Base-by-base conservation (phyloP, 2,888 invertebrate genomes). In the Cryptophagus acutangulus region DNA sequence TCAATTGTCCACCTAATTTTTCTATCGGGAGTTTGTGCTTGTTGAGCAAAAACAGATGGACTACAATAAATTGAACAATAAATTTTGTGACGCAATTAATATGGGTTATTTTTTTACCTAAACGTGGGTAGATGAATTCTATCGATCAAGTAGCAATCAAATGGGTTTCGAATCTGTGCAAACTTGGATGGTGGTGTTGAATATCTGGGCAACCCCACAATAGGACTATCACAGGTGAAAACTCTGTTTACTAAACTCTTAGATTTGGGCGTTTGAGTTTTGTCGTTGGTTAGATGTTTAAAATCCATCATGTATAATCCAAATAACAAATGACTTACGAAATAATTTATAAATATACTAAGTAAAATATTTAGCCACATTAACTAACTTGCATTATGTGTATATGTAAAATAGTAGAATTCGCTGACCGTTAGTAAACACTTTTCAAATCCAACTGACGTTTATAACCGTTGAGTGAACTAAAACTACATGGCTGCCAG, bases 1-100 rank as follows among this genome's bases (percentile, higher is more conserved):
- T 84, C 83, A 44, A 84, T 82, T 33, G 78, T 81, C 84, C 84
- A 85, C 40, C 73, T 70, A 55, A 81, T 81, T 40, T 72, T 72
- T n/a, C 72, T 66, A 13, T 52, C 71, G 1, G 71, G 64, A 33
- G 62, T 69, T n/a, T n/a, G n/a, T 8, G 66, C 58, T 20, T 59
- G 62, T 45, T 63, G 65, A 2, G 55, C 52, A 49, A 70, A 71
- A 39, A 69, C 66, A 17, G 63, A 63, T 6, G 71, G 71, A 48
- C 74, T 74, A 46, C 9, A 46, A 46, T 34, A 46, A 30, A 46
- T n/a, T n/a, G n/a, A n/a, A n/a, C n/a, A n/a, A n/a, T n/a, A n/a
- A n/a, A n/a, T n/a, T n/a, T 36, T 13, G 12, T 26, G 25, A 36
- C 12, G 13, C n/a, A 6, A 3, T 20, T 8, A 8, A 4, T 9